Evolutionary conservation across 2,888 invertebrate species (phyloP), one percentile per base, ranked within the genome.

Genomic region (Heliconius ismenius): DNA sequence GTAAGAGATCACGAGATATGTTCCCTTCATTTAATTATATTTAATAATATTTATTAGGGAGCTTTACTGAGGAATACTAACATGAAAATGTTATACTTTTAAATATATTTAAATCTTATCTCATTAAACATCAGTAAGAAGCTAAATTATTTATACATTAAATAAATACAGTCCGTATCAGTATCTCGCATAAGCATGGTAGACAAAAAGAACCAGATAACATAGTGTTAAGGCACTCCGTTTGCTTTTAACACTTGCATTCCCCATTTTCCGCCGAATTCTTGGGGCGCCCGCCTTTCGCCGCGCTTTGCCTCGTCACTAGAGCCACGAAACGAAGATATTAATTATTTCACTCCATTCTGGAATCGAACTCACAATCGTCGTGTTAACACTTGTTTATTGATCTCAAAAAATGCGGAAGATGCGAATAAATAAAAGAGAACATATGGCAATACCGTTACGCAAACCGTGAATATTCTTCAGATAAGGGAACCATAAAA

Each of bases 401-500:
- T 7, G n/a, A 58, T 11, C n/a, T 58, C 21, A 58, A n/a, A 69
- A 49, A 58, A 28, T 28, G 24, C n/a, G 26, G 49, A 54, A 60
- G 24, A 26, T 39, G 39, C 54, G 2, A 13, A 28, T 7, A 39
- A 10, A 43, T 24, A 54, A 32, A 60, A 65, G n/a, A 28, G 10
- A 58, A 67, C 21, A 75, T 60, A 75, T 64, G 43, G 60, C 67
- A 58, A 28, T 60, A 62, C 69, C 32, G 54, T 75, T 74, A 75
- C 73, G 79, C 77, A 77, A 62, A 58, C 24, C 68, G 63, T 62
- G 65, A 69, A 79, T 67, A 62, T 74, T 72, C 15, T 36, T 62
- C 36, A 63, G 73, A 75, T 79, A 77, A 72, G 70, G 69, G 28
- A 43, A 64, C 13, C 15, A 6, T 81, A 81, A 83, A 81, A 80